Base-by-base conservation (phyloP, 2,888 invertebrate species). In the Hydroisotoma schaefferi region DNA sequence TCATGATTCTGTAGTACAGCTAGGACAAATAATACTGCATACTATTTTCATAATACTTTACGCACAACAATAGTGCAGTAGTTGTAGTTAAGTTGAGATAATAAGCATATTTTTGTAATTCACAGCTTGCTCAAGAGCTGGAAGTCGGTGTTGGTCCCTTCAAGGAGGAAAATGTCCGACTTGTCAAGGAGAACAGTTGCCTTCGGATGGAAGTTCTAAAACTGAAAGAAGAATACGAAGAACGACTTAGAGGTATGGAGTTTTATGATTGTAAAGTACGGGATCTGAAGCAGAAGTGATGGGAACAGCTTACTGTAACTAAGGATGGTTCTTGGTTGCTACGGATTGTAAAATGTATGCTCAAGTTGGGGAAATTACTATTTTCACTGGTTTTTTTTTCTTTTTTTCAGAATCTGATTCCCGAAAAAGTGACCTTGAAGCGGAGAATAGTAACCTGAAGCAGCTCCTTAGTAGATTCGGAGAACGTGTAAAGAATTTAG, bases 141-240 rank as follows among this genome's bases (percentile, higher is more conserved):
- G 66, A 69, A 48, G 59, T 56, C 15, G 72, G 72, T 6, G 67
- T 70, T 44, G 61, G 48, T 22, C 70, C 70, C 2, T 72, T 67
- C 49, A 68, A 69, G 44, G 61, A 66, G 55, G 68, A 72, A 55
- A 69, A 65, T 55, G 59, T 66, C 28, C 55, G 64, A 10, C 55
- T 72, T n/a, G 58, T 59, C 38, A 63, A 63, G 48, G 72, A 70
- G 60, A 72, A 72, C 55, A 65, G 69, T 23, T 56, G 63, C n/a
- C 55, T 72, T n/a, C 58, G 72, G 18, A 46, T 70, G 47, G 63
- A 54, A 12, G 43, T 67, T 6, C 52, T 67, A n/a, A 49, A 57
- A n/a, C 57, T 59, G 10, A 37, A 63, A 6, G 70, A 70, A 44
- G 57, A 59, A 12, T 40, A 57, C 1, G 61, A 68, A 38, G 68